These are phyloP conservation scores for Oceanites oceanicus DNA, from an alignment of 2,113 vertebrate genomes.

Conservation along the genomic window DNA sequence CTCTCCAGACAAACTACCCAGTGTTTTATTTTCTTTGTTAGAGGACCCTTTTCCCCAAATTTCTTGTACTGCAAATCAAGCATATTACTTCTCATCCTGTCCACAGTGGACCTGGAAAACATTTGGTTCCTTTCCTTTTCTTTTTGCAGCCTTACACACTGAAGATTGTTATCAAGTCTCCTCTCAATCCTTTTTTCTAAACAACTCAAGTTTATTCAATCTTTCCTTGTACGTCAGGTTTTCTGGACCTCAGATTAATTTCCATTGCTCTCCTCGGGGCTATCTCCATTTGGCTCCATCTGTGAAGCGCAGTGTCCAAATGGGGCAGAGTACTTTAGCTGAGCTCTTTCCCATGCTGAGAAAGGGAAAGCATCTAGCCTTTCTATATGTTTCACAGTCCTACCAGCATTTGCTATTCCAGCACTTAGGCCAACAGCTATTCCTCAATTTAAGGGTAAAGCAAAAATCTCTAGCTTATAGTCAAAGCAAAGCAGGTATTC, in stretches of 20 bases:
- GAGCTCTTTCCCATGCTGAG: not conserved
- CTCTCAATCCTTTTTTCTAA: not conserved
- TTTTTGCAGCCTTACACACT: not conserved
- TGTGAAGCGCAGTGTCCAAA: not conserved
- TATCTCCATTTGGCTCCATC: not conserved
- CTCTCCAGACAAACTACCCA: not conserved
- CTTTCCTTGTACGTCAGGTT: constrained; percentile 5
- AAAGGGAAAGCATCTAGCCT: not conserved
- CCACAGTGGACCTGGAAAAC: not conserved
- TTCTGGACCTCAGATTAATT: constrained; percentile 20
- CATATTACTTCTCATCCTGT: not conserved
- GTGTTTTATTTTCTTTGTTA: not conserved
- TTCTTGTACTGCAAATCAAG: not conserved
- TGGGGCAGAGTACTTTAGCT: not conserved
- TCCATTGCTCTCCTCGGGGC: not conserved
- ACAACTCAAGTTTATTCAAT: not conserved
- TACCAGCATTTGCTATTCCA: not conserved
- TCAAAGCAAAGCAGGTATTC: not conserved
- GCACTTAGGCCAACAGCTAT: not conserved
- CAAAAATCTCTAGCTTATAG: not conserved
- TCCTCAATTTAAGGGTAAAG: not conserved
- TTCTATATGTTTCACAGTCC: not conserved
- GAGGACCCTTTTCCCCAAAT: not conserved
- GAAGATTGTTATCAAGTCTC: not conserved
- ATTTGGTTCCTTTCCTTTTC: not conserved